Percentiles rank a stretch among this genome's conserved stretches.
phyloP scores from a whole-genome alignment of 2,888 invertebrate genomes.

The Clusia tigrina region DNA sequence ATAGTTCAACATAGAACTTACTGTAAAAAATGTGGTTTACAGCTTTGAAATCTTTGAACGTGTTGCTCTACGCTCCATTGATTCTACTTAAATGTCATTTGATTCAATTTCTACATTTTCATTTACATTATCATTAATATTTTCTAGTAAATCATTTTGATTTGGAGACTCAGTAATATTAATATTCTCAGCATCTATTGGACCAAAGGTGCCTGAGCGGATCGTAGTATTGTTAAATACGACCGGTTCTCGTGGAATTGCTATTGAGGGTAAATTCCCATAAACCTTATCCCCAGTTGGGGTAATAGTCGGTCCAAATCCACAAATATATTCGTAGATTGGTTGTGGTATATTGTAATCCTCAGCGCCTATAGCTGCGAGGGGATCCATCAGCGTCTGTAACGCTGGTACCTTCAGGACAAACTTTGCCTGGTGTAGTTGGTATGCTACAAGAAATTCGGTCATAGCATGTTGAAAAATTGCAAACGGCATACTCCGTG shows the following conservation, averaged over 20 bases:
- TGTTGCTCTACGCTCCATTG: too few relatives aligned
- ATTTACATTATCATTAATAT: too few relatives aligned
- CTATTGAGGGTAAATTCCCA: constrained; percentile 14
- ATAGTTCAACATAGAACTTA: too few relatives aligned
- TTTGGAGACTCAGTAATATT: too few relatives aligned
- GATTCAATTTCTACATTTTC: too few relatives aligned
- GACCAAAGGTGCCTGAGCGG: constrained; percentile 8
- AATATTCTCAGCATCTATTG: background rate
- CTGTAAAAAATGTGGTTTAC: too few relatives aligned
- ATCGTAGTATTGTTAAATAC: background rate
- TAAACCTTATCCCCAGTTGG: constrained; percentile 21
- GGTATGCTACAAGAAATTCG: constrained; percentile 20
- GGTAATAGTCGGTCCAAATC: constrained; percentile 12
- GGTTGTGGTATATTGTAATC: constrained; percentile 18
- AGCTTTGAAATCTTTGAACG: too few relatives aligned
- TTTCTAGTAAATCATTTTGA: too few relatives aligned
- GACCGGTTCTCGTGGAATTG: constrained; percentile 9
- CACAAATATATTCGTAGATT: constrained; percentile 13
- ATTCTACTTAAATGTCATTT: too few relatives aligned
- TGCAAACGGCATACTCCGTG: constrained; percentile 23
- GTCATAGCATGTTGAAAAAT: constrained; percentile 29
- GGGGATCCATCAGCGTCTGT: constrained; percentile 21
- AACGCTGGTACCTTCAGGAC: constrained; percentile 8
- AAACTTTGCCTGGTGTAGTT: constrained; percentile 21
- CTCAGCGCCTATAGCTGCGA: constrained; percentile 18